A percentile compares a stretch with the other conserved stretches of the same genome.
Evolutionary conservation across 2,797 vertebrate genomes (phyloP).

Genomic region (Hippoglossus hippoglossus): DNA sequence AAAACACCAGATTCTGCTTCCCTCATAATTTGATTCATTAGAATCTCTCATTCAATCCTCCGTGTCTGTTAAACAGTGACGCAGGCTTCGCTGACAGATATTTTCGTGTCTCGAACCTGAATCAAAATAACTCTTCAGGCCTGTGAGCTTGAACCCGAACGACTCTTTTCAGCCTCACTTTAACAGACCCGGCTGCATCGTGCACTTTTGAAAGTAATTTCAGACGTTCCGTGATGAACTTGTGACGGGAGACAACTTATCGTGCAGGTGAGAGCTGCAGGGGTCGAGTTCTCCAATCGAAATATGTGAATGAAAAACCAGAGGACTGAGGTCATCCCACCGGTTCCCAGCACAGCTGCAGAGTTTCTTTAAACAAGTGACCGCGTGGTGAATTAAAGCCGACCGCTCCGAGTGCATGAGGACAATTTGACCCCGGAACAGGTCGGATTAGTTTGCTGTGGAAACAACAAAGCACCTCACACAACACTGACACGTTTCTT

Average conservation of each 20-base stretch:
- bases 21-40: slow-evolving; percentile 6
- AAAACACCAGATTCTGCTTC: neutral
- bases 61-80: neutral
- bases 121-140: too few species aligned
- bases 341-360: neutral
- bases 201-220: neutral
- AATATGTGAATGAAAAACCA: slow-evolving; percentile 1
- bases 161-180: too few species aligned
- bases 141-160: too few species aligned
- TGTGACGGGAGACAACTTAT: neutral
- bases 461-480: neutral
- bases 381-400: neutral
- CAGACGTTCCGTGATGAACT: neutral
- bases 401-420: neutral
- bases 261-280: slow-evolving; percentile 2
- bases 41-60: neutral
- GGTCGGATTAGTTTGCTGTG: slow-evolving; percentile 9
- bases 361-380: neutral
- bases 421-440: slow-evolving; percentile 6
- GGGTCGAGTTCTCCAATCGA: neutral
- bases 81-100: neutral
- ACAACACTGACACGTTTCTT: neutral
- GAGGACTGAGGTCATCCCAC: neutral
- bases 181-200: neutral
- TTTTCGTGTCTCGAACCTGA: neutral